These are phyloP conservation scores for Bradypodion pumilum DNA, from an alignment of 2,797 vertebrate genomes.

Conservation along the genomic window DNA sequence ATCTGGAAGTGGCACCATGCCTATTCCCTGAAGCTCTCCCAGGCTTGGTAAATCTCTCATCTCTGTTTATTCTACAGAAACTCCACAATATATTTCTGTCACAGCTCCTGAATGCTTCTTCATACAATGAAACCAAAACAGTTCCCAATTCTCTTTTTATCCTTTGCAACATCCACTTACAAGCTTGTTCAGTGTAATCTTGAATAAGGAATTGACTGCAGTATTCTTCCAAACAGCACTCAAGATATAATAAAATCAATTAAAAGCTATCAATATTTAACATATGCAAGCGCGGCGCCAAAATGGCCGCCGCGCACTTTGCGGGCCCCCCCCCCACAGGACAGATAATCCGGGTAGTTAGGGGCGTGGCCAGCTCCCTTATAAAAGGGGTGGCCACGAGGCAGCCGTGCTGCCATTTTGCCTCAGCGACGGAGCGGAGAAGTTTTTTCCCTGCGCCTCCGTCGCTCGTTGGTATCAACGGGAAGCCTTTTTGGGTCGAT, in stretches of 20 bases:
- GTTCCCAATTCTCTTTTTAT: not conserved
- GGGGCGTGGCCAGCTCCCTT: no score
- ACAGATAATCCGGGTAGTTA: no score
- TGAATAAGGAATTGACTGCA: not conserved
- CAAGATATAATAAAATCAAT: not conserved
- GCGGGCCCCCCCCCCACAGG: no score
- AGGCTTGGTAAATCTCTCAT: not conserved
- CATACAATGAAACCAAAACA: not conserved
- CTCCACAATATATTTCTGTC: not conserved
- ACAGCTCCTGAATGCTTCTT: not conserved
- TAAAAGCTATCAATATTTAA: not conserved
- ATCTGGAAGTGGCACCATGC: not conserved
- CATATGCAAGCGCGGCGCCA: no score
- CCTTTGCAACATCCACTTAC: not conserved
- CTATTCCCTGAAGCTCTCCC: not conserved
- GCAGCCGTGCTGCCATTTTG: no score
- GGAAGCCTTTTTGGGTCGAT: no score
- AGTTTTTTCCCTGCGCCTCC: no score
- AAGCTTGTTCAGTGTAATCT: not conserved
- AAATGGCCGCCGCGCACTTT: no score
- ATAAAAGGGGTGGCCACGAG: no score
- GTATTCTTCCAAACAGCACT: not conserved
- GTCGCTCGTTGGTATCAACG: no score
- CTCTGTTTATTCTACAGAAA: not conserved
- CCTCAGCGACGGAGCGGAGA: no score